These are phyloP conservation scores for Phyllotis vaccarum DNA, from an alignment of 2,797 vertebrate genomes.

Conservation along the genomic window DNA sequence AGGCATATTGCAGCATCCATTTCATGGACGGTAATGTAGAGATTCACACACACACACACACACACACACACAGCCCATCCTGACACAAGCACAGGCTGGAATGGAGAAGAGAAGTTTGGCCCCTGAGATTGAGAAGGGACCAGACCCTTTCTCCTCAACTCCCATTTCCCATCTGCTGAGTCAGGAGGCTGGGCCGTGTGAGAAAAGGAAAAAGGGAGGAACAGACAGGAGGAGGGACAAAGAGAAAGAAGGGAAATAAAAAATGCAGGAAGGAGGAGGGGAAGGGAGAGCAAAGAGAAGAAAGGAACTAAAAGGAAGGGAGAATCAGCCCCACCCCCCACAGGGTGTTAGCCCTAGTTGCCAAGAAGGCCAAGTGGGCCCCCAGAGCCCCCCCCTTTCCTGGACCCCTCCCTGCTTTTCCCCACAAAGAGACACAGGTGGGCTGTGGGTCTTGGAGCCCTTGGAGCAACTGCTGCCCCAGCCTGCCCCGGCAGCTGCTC, in stretches of 20 bases:
- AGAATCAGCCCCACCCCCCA: not conserved
- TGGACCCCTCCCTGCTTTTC: not conserved
- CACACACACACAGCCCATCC: too few relatives aligned
- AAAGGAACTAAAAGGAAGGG: too few relatives aligned
- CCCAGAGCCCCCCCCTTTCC: slow-evolving; percentile 27
- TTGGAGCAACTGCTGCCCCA: slow-evolving; percentile 60
- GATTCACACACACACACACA: too few relatives aligned
- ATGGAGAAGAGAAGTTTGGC: not conserved
- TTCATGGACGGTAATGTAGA: slow-evolving; percentile 33
- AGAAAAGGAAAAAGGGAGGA: not conserved
- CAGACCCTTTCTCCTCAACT: not conserved
- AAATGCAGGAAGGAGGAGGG: not conserved
- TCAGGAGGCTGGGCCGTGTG: not conserved
- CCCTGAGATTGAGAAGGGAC: not conserved
- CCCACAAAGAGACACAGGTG: slow-evolving; percentile 72
- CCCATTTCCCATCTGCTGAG: not conserved
- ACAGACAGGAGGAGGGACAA: not conserved
- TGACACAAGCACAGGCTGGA: not conserved
- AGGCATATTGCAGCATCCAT: slow-evolving; percentile 16
- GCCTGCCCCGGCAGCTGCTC: slow-evolving; percentile 67
- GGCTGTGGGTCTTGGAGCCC: slow-evolving; percentile 55
- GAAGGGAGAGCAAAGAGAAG: not conserved
- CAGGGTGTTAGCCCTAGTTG: slow-evolving; percentile 34
- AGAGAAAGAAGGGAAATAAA: too few relatives aligned
- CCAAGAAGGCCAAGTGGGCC: slow-evolving; percentile 49